phyloP scores from a whole-genome alignment of 2,113 vertebrate species.

The Microtus richardsoni region DNA sequence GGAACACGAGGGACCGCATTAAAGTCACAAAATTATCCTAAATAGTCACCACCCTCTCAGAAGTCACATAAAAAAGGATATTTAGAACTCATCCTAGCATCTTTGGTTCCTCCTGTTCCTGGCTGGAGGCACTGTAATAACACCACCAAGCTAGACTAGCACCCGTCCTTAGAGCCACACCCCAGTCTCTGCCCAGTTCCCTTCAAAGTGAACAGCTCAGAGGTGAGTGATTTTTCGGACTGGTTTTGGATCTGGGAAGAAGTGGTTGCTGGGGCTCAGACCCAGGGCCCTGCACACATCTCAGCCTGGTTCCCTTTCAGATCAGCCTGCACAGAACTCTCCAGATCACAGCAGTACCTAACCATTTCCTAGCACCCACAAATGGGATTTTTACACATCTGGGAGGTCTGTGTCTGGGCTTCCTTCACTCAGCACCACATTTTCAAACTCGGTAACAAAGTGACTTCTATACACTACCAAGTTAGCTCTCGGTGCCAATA shows the following conservation, averaged over 20 bases:
- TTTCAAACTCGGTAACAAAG: background rate
- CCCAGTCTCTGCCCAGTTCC: background rate
- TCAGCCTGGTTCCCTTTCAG: too few species aligned
- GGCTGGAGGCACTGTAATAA: background rate
- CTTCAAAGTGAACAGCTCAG: background rate
- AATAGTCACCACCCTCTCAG: background rate
- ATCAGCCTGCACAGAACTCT: background rate
- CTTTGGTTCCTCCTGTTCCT: background rate
- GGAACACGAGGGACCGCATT: background rate
- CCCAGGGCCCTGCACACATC: background rate
- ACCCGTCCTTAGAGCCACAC: background rate
- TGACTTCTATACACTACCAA: background rate
- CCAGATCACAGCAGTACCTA: background rate
- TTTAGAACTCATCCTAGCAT: background rate
- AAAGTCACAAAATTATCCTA: too few species aligned
- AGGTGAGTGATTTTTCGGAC: too few species aligned
- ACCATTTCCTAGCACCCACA: accelerated
- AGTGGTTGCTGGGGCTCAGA: background rate
- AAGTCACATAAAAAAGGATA: background rate
- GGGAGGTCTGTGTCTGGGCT: background rate
- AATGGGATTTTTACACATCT: background rate
- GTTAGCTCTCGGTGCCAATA: background rate
- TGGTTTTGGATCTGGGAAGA: background rate
- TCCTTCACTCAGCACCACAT: background rate
- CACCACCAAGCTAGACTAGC: background rate